A percentile compares a stretch with the other conserved stretches of the same genome.
Evolutionary conservation across 2,797 vertebrate genomes (phyloP).

Genomic region (Cephalopachus bancanus): DNA sequence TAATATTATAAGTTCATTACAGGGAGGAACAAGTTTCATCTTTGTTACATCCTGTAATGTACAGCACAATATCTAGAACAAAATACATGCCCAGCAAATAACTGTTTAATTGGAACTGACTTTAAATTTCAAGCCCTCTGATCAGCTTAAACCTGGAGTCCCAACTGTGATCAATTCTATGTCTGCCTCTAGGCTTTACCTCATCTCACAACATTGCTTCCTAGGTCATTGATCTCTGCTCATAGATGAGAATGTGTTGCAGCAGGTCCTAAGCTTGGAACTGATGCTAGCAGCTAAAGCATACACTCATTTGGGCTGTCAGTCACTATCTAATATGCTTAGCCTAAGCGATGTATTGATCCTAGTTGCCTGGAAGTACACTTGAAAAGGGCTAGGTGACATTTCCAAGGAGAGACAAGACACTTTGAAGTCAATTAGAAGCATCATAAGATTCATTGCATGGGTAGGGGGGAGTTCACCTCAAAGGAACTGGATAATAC

Average conservation of each 20-base stretch:
- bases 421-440: slow-evolving; percentile 87
- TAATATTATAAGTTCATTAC: neutral
- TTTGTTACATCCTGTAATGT: neutral
- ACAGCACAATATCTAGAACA: neutral
- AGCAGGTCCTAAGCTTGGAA: slow-evolving; percentile 76
- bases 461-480: slow-evolving; percentile 80
- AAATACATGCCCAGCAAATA: slow-evolving; percentile 13
- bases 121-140: neutral
- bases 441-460: slow-evolving; percentile 78
- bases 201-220: slow-evolving; percentile 8
- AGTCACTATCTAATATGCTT: slow-evolving; percentile 86
- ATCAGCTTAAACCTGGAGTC: slow-evolving; percentile 7
- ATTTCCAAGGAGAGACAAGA: slow-evolving; percentile 87
- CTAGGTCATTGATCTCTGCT: neutral
- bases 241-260: slow-evolving; percentile 78
- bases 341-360: slow-evolving; percentile 87
- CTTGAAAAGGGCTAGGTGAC: slow-evolving; percentile 87
- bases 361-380: slow-evolving; percentile 87
- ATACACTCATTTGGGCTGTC: slow-evolving; percentile 71
- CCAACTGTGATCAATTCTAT: neutral
- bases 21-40: neutral
- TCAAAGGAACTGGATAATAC: slow-evolving; percentile 81
- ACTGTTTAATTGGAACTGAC: slow-evolving; percentile 27
- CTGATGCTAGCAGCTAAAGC: slow-evolving; percentile 56
- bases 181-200: neutral